These are phyloP conservation scores for Rhynchotus rufescens DNA, from an alignment of 2,797 vertebrate species.

Conservation along the genomic window DNA sequence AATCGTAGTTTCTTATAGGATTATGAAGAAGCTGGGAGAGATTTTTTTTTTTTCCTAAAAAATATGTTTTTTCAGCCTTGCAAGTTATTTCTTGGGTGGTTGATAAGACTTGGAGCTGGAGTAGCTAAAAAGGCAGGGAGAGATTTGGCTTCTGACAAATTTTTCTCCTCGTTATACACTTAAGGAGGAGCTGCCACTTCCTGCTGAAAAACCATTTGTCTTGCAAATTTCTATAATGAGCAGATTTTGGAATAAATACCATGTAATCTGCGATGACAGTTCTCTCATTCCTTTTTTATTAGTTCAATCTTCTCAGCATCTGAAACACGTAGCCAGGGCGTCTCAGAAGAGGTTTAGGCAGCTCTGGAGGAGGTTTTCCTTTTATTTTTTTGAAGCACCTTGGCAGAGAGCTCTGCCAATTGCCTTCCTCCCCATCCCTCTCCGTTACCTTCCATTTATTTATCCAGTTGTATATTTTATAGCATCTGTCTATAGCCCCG, in stretches of 20 bases:
- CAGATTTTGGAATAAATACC: conserved; percentile 83
- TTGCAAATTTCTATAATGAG: conserved; percentile 82
- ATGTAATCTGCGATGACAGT: conserved; percentile 80
- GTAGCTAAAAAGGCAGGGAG: conserved; percentile 3
- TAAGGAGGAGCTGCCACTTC: conserved; percentile 74
- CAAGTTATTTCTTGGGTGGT: conserved; percentile 42
- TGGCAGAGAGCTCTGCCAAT: conserved; percentile 50
- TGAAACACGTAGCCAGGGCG: conserved; percentile 72
- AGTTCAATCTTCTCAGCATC: conserved; percentile 80
- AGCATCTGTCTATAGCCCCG: conserved; percentile 53
- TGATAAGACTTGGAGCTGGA: conserved; percentile 60
- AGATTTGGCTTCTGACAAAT: conserved; percentile 5
- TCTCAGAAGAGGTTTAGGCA: conserved; percentile 72
- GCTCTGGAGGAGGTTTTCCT: conserved; percentile 38
- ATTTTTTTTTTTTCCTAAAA: not conserved
- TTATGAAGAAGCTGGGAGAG: conserved; percentile 44
- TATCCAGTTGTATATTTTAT: conserved; percentile 52
- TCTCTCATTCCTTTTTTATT: conserved; percentile 83
- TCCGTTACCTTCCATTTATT: conserved; percentile 48
- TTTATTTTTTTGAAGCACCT: conserved; percentile 46
- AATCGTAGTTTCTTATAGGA: conserved; percentile 72
- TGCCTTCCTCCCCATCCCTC: not conserved
- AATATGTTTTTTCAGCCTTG: conserved; percentile 1
- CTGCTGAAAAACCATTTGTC: conserved; percentile 79
- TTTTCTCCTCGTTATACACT: conserved; percentile 59